Base-by-base conservation (phyloP, 2,888 invertebrate genomes). In the Hydropsyche betteni region DNA sequence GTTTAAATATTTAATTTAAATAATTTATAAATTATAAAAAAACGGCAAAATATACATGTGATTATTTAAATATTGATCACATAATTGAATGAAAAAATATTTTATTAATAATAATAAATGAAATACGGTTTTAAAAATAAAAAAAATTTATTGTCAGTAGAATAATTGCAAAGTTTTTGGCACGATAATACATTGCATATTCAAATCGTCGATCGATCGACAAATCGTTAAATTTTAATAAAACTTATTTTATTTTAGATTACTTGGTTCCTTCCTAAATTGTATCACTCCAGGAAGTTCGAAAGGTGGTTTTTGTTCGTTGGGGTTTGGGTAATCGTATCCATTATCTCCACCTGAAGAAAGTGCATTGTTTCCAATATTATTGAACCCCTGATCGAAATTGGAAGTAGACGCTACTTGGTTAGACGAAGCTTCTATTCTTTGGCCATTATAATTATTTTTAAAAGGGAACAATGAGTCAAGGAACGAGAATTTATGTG, bases 251-350 rank as follows among this genome's bases (percentile, higher is more conserved):
- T 24, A 24, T 24, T 44, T 44, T 4, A 24, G 58, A 58, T 58
- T 58, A 34, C 8, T 50, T 1, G 74, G 70, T 34, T 51, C 16
- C 4, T 58, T 55, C 14, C 74, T 79, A 64, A 79, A 79, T 55
- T 79, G 77, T 5, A 74, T 55, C 12, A 72, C 76, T 51, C 73
- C 74, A 4, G 77, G 73, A 10, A 75, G 69, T 24, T 76, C 69
- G 0, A 73, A 68, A 0, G 79, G 79, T 4, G 74, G 76, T 34
- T 75, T 69, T 14, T 69, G 79, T 14, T 76, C 76, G 53, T 75
- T 78, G 3, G 79, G 79, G 12, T 77, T 79, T 7, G 79, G 79
- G 52, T 79, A 79, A 53, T 76, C 53, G 55, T 79, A 79, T 6
- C 79, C 79, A 3, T 10, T 44, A 44, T 6, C 6, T 44, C 53